Evolutionary conservation across 2,113 vertebrate genomes (phyloP), one percentile per base, ranked within the genome.

Genomic region (Nothocercus julius): DNA sequence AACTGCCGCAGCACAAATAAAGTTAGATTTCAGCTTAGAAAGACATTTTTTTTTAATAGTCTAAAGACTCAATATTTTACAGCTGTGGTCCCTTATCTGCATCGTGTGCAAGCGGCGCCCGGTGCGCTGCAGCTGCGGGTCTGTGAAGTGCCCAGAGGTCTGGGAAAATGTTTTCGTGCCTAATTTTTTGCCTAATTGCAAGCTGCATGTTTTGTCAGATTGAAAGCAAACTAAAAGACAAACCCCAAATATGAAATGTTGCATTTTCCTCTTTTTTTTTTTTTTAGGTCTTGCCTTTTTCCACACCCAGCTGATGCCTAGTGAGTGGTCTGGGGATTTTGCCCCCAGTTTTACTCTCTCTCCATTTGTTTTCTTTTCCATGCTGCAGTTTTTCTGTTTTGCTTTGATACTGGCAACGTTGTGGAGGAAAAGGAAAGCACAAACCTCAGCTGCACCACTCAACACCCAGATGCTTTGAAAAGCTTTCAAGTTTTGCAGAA

Each of bases 401-500:
- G 20, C 84, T 92, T 84, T 87, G 91, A 91, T 93, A 87, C 82
- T 90, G 49, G 94, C 92, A 95, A 95, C 78, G 87, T 77, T 89
- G 91, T 87, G 92, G 82, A 59, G 58, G 81, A 49, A 70, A 78
- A 56, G 79, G 85, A 80, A 64, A 66, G 25, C 84, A 93, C 78
- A 93, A 90, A 87, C 75, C 59, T 66, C 89, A 93, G 94, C 89
- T 66, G 82, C 91, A 94, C 62, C 87, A 92, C 72, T 75, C 45
- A 49, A 96, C 94, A 94, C 62, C 49, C 47, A 84, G 75, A 77
- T 74, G 73, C 87, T 93, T 91, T 93, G 94, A 96, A 95, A 95
- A 76, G 78, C 95, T 95, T 97, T 96, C 94, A 96, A 95, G 92
- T 93, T 92, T 80, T 91, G 45, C 82, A 95, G 89, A 85, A 82